Evolutionary conservation across 2,797 vertebrate genomes (phyloP).

Genomic region (Anolis apletophallus): DNA sequence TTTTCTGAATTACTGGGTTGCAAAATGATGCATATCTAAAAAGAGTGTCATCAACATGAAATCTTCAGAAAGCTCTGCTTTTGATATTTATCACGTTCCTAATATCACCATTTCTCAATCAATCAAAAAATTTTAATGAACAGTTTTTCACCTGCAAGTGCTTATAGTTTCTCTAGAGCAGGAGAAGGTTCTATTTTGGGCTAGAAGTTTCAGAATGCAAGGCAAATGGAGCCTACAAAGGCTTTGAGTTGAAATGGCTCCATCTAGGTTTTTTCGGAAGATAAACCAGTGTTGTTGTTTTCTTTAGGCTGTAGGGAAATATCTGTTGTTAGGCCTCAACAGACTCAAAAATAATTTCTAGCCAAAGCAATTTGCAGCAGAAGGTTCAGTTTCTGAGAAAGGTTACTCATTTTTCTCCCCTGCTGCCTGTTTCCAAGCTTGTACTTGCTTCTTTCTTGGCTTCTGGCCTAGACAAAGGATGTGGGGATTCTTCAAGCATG

Average conservation of each 20-base stretch:
- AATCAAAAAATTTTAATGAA: background rate
- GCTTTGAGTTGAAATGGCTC: background rate
- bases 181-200: no score
- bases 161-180: background rate
- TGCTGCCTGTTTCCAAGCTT: background rate
- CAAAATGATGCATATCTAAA: no score
- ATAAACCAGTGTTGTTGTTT: background rate
- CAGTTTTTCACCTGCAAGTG: background rate
- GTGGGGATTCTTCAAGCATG: background rate
- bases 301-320: background rate
- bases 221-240: background rate
- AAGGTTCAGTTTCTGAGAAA: background rate
- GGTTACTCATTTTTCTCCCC: background rate
- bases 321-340: background rate
- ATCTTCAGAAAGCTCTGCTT: no score
- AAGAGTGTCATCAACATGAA: no score
- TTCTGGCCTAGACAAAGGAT: slow-evolving; percentile 20
- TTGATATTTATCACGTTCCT: no score
- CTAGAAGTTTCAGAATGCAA: no score
- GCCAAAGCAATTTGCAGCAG: background rate
- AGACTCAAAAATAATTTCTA: background rate
- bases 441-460: slow-evolving; percentile 24
- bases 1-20: background rate
- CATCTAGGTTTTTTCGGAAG: background rate
- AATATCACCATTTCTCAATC: background rate